Base-by-base conservation (phyloP, 2,888 invertebrate species). In the Therioaphis trifolii region DNA sequence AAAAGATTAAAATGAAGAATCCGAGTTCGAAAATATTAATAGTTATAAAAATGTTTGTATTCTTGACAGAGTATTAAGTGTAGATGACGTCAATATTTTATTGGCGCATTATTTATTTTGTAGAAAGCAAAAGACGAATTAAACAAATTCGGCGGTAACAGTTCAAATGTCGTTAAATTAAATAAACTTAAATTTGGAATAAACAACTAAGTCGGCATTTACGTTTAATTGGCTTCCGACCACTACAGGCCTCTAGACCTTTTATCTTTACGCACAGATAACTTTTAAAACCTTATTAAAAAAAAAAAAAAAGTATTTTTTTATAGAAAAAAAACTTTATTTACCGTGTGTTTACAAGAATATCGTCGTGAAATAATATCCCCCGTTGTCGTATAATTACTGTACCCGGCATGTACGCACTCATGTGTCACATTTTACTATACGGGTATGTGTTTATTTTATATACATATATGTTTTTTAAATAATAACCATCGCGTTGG, bases 401-500 rank as follows among this genome's bases (percentile, higher is more conserved):
- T 24, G 24, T 43, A 24, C 24, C 15, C 7, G 15, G 55, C 40
- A 4, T 55, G 35, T 24, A 24, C 35, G 12, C 21, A 14, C 21
- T 12, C 46, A 12, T 15, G 55, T 21, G 21, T 21, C 5, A 55
- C 15, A 35, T 35, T 35, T 5, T 7, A 35, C 18, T 69, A 11
- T 69, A 9, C 2, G 18, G 1, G 46, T 49, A 11, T 29, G n/a
- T 14, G 21, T n/a, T 11, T 46, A 21, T n/a, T n/a, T n/a, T n/a
- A n/a, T n/a, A n/a, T n/a, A 7, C 35, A 55, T 21, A 18, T 29
- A 29, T 66, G n/a, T 11, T 77, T 74, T 61, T 43, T 61, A 63
- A 46, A 63, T 35, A 77, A 35, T 52, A 77, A 72, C n/a, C 21
- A 35, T 15, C 49, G 21, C 14, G 58, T 4, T 0, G 15, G 24